Base-by-base conservation (phyloP, 2,888 invertebrate genomes). In the Drepanosiphum platanoidis region DNA sequence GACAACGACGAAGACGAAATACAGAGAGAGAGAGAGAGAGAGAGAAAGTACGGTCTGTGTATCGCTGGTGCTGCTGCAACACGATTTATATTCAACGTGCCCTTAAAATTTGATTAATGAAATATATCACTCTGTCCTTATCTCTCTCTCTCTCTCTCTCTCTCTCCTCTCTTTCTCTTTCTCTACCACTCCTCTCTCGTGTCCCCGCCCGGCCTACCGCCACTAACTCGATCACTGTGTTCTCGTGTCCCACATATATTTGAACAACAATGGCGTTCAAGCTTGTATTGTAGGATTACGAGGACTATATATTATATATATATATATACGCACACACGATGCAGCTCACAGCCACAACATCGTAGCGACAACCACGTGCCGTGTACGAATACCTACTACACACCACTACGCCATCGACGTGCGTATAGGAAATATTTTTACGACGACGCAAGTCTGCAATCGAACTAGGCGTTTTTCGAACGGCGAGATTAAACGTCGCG, bases 51-150 rank as follows among this genome's bases (percentile, higher is more conserved):
- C 39, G 27, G 36, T 39, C 42, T 27, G n/a, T n/a, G 36, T 68
- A 36, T 36, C 34, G 34, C n/a, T 5, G 34, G 27, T 39, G 22
- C 15, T n/a, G 30, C 30, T 27, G 39, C 27, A 39, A 13, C 39
- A n/a, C 68, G 68, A 84, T 84, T 84, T 84, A 84, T 77, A 75
- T 68, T 68, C 46, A 5, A 22, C 32, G 32, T 42, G 71, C 68
- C 68, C 77, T 84, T 84, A 84, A 84, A 77, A 84, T 84, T 84
- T 84, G 84, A 84, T 84, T 84, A 84, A 84, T 84, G 84, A 77
- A 84, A 68, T 70, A 52, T 84, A 84, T 68, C 77, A 77, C 83
- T 46, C 46, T 30, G 42, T 75, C 52, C 30, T n/a, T 46, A 30
- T 34, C n/a, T 34, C 74, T 9, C 74, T 32, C 22, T 27, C 9